A percentile compares a stretch with the other conserved stretches of the same genome.
phyloP scores from a whole-genome alignment of 2,888 invertebrate species.

The Saturnia japonica region DNA sequence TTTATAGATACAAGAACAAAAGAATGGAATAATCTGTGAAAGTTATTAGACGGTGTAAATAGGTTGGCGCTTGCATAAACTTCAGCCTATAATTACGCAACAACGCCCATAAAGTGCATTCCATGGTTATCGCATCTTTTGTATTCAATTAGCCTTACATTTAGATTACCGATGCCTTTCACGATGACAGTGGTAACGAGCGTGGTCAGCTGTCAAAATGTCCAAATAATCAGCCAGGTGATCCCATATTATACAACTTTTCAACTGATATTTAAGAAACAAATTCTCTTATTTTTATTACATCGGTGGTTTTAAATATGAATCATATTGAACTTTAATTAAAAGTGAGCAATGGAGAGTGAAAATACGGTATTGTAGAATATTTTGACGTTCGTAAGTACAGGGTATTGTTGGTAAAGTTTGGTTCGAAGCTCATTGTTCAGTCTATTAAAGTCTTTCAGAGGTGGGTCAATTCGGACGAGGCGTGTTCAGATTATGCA shows the following conservation, averaged over 20 bases:
- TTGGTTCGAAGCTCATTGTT: conserved; percentile 68
- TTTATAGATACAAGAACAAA: conserved; percentile 43
- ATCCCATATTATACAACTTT: conserved; percentile 37
- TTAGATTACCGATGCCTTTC: conserved; percentile 78
- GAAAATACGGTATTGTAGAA: conserved; percentile 14
- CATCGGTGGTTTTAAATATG: conserved; percentile 29
- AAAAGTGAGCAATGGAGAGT: conserved; percentile 40
- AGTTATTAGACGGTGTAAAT: conserved; percentile 37
- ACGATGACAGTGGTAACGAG: conserved; percentile 79
- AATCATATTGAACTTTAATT: neutral
- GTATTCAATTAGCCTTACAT: conserved; percentile 81
- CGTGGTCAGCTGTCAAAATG: conserved; percentile 81
- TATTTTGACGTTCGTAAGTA: conserved; percentile 36
- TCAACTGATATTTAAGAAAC: conserved; percentile 29
- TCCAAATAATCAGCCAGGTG: conserved; percentile 76
- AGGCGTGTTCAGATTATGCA: conserved; percentile 71
- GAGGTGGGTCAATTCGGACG: conserved; percentile 69
- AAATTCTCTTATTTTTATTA: conserved; percentile 27
- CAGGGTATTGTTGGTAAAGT: conserved; percentile 43
- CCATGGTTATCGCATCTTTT: conserved; percentile 76
- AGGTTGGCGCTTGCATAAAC: conserved; percentile 37
- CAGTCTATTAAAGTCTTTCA: conserved; percentile 77
- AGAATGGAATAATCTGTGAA: conserved; percentile 52
- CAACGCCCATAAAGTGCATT: conserved; percentile 68
- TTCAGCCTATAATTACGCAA: conserved; percentile 47